Evolutionary conservation across 2,888 invertebrate genomes (phyloP).

Genomic region (Pimpla rufipes): DNA sequence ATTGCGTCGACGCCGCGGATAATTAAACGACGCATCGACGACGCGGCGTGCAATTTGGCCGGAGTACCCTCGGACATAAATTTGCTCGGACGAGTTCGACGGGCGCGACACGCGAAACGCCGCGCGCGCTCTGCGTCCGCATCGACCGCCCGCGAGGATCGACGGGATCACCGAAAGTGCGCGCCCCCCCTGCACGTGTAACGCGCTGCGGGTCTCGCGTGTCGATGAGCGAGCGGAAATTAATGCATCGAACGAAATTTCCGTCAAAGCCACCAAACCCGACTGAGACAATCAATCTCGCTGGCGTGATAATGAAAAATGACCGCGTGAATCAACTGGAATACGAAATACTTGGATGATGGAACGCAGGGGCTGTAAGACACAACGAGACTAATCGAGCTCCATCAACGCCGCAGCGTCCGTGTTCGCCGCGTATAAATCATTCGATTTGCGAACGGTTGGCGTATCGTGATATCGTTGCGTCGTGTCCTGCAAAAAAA

Average conservation of each 20-base stretch:
- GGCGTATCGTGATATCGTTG: background rate
- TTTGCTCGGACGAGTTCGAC: constrained; percentile 32
- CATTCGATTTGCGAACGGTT: constrained; percentile 31
- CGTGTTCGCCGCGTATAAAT: constrained; percentile 32
- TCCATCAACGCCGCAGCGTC: constrained; percentile 9
- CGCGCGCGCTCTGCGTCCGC: too few species aligned
- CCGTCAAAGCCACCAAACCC: background rate
- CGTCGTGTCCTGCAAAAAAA: background rate
- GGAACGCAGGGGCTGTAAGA: background rate
- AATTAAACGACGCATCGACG: constrained; percentile 64
- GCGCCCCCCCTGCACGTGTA: background rate
- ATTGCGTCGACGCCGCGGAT: constrained; percentile 62
- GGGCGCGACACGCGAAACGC: too few species aligned
- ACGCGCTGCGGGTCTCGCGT: background rate
- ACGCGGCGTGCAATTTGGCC: constrained; percentile 44
- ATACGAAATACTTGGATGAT: background rate
- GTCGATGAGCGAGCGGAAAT: background rate
- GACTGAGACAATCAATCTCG: background rate
- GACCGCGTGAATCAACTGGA: background rate
- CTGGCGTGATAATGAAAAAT: background rate
- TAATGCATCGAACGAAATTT: constrained; percentile 5
- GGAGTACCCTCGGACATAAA: constrained; percentile 38
- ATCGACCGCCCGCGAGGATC: constrained; percentile 10
- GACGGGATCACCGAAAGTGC: constrained; percentile 42
- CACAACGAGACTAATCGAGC: constrained; percentile 3